Percentiles rank a stretch among this genome's conserved stretches.
Evolutionary conservation across 35 echinoderm and acorn worm genomes (phyloP).

Genomic region (Ptychodera flava): DNA sequence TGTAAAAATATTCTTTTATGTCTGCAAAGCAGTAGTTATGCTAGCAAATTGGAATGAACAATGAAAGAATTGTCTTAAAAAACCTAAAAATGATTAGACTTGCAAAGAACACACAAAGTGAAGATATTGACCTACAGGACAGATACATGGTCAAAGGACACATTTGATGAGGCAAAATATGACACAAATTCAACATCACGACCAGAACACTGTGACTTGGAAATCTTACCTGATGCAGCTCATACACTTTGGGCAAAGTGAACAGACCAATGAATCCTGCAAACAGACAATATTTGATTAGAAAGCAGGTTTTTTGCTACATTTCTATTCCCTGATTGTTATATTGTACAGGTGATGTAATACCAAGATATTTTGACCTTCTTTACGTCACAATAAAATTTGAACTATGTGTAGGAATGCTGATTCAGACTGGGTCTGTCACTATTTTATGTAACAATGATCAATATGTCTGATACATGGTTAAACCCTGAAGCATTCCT

Average conservation of each 20-base stretch:
- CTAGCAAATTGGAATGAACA: too few species aligned
- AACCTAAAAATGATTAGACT: too few species aligned
- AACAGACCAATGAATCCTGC: conserved; percentile 68
- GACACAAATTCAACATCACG: too few species aligned
- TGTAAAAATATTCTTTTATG: too few species aligned
- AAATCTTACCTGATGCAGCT: conserved; percentile 70
- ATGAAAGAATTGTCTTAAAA: too few species aligned
- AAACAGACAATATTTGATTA: neutral
- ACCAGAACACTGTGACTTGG: neutral
- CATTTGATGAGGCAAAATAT: too few species aligned
- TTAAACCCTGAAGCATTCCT: neutral
- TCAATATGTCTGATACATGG: neutral
- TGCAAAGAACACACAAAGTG: too few species aligned
- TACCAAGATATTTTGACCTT: conserved; percentile 1
- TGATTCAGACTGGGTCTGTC: neutral
- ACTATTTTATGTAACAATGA: neutral
- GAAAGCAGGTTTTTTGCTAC: neutral
- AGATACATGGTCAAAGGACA: too few species aligned
- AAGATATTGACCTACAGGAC: too few species aligned
- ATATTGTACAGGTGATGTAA: neutral
- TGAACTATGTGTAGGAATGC: neutral
- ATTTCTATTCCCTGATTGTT: neutral
- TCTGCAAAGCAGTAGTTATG: too few species aligned
- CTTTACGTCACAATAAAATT: neutral
- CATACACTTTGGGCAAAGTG: conserved; percentile 66